Conservation (phyloP, 2,888 invertebrate genomes). For the Pachymerium ferrugineum region DNA sequence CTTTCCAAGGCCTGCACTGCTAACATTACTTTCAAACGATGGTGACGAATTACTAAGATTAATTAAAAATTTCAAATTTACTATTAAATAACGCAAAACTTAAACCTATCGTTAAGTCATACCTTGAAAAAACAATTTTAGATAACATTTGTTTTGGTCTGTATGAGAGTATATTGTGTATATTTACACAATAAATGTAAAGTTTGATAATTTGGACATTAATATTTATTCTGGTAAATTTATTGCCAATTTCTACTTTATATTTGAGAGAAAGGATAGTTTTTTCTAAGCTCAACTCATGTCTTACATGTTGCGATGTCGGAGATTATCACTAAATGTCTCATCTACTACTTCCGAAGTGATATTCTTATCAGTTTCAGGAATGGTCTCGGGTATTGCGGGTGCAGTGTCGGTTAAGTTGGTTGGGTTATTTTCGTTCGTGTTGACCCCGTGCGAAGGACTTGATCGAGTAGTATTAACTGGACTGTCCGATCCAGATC, state of each 20-base stretch:
- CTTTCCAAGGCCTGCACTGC: neutral
- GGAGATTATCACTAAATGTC: neutral
- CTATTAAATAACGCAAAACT: neutral
- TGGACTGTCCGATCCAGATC: neutral
- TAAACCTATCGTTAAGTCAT: neutral
- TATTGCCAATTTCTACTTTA: neutral
- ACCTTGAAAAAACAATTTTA: no score
- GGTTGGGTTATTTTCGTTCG: neutral
- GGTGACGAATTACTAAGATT: neutral
- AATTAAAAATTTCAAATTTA: neutral
- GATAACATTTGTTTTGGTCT: no score
- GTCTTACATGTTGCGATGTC: constrained; percentile 23
- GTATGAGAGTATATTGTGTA: no score
- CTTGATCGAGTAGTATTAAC: constrained; percentile 2
- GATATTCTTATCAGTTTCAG: neutral
- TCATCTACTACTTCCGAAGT: neutral
- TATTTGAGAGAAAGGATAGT: neutral
- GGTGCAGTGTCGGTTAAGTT: neutral
- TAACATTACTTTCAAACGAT: neutral
- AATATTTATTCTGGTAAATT: neutral
- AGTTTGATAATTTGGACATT: neutral
- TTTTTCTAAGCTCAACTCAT: neutral
- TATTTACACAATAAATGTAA: no score
- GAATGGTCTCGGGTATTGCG: neutral
- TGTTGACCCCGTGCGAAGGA: neutral